Base-by-base conservation (phyloP, 2,797 vertebrate species). In the Telmatherina bonti region DNA sequence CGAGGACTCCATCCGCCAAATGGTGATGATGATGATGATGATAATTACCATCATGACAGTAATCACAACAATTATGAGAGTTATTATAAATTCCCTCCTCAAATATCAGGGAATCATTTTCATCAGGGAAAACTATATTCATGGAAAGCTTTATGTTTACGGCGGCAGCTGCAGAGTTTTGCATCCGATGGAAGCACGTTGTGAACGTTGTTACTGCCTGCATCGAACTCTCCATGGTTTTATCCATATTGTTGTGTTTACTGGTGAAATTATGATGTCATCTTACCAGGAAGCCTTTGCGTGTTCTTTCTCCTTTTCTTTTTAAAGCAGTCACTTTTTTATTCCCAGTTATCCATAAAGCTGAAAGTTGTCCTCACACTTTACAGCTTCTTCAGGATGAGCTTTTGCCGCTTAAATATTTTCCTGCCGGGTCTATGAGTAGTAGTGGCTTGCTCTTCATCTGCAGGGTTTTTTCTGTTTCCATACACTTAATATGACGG, bases 21-120 rank as follows among this genome's bases (percentile, higher is more conserved):
- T 81, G 67, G 75, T 84, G 80, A 76, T 84, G 80, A 70, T 79
- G 66, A 77, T 84, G 80, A 76, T 84, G 80, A 70, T 79, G 66
- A 77, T 76, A 43, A 85, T 82, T 70, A 70, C 67, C n/a, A 11
- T 70, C 75, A 70, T 81, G 75, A 71, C n/a, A 47, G 13, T 75
- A 75, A 80, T 82, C 68, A 72, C 73, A 75, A 76, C 81, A 81
- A 65, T 85, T 70, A 81, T 54, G 57, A 30, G 71, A 84, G 67
- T 67, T 62, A 63, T 66, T 62, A 55, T 75, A 64, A 61, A 84
- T 74, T 76, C 56, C 77, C 71, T 83, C 35, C 41, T 78, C 60
- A 80, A 63, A 78, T 66, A 75, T 72, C 61, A 47, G 2, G 36
- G 16, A 68, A 30, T 7, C 58, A 47, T 62, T 20, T 26, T 75